Evolutionary conservation across 2,113 vertebrate genomes (phyloP).

Genomic region (Oreotrochilus melanogaster): DNA sequence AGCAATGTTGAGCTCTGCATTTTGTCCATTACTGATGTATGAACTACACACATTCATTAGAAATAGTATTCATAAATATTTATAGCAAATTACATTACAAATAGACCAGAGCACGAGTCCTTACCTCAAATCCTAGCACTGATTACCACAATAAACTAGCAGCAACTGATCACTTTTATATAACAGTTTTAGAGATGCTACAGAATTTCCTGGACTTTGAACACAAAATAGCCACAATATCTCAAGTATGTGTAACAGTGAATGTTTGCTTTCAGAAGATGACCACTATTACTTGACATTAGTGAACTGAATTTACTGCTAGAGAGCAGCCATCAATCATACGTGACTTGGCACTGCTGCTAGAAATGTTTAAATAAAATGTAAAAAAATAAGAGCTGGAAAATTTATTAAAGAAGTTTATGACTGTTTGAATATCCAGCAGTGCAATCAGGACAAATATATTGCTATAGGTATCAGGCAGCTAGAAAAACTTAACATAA

Average conservation of each 20-base stretch:
- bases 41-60: background rate
- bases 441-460: background rate
- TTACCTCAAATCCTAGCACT: background rate
- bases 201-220: conserved; percentile 30
- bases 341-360: background rate
- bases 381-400: background rate
- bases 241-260: background rate
- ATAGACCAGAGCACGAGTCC: background rate
- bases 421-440: background rate
- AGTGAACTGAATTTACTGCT: background rate
- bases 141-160: background rate
- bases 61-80: conserved; percentile 22
- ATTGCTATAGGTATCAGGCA: background rate
- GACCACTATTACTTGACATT: background rate
- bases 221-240: background rate
- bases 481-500: background rate
- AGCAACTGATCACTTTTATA: conserved; percentile 5
- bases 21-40: background rate
- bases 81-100: conserved; percentile 13
- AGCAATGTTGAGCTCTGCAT: background rate
- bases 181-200: background rate
- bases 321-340: background rate
- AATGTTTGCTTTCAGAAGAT: conserved; percentile 17
- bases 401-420: background rate
- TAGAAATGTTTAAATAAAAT: background rate